Conservation (phyloP, 2,113 vertebrate species). For the Geococcyx californianus region DNA sequence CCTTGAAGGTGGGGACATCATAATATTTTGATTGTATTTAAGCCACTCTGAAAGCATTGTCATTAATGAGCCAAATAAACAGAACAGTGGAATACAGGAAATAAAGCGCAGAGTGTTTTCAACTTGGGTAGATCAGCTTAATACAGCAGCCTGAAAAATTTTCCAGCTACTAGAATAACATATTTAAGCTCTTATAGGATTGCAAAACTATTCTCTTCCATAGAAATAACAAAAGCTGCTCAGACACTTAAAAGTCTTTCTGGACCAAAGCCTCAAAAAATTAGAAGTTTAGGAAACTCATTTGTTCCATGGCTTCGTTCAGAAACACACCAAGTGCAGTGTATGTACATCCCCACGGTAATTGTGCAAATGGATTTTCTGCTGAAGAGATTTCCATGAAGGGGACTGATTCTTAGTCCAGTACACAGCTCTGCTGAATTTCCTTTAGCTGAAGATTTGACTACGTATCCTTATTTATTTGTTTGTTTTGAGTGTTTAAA, state of each 20-base stretch:
- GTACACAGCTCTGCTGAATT: neutral
- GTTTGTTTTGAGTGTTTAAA: neutral
- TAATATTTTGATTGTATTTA: slow-evolving; percentile 47
- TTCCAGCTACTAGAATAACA: neutral
- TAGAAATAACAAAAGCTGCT: neutral
- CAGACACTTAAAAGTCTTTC: neutral
- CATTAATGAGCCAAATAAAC: slow-evolving; percentile 32
- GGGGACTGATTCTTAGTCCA: neutral
- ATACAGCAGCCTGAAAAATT: neutral
- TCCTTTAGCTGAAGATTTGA: neutral
- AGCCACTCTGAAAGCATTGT: neutral
- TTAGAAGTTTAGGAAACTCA: neutral
- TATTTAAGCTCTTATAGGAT: neutral
- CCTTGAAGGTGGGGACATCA: slow-evolving; percentile 24
- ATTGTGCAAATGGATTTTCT: neutral
- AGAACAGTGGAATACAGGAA: neutral
- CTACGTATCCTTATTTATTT: neutral
- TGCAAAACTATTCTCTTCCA: neutral
- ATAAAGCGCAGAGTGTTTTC: neutral
- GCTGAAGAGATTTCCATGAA: neutral
- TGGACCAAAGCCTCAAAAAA: neutral
- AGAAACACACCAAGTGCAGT: neutral
- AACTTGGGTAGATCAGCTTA: neutral
- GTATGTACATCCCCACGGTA: neutral
- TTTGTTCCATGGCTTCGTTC: neutral